Evolutionary conservation across 2,797 vertebrate species (phyloP).

Genomic region (Microctenopoma stevenorrisi): DNA sequence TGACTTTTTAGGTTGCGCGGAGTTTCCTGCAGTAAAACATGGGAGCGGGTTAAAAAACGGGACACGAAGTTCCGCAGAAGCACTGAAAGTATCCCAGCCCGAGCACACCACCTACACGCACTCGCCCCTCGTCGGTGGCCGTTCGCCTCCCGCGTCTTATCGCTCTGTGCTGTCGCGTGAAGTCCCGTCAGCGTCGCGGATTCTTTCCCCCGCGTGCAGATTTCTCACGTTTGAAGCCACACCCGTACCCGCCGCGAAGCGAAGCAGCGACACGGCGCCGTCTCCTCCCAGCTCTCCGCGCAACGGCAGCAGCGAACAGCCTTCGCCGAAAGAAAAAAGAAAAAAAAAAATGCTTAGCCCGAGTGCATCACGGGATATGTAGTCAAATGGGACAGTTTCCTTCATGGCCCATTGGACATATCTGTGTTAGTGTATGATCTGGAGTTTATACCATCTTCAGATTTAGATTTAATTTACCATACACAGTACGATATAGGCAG

Average conservation of each 20-base stretch:
- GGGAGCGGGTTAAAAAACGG: conserved; percentile 54
- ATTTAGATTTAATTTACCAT: no score
- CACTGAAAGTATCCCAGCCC: conserved; percentile 70
- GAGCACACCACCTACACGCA: conserved; percentile 28
- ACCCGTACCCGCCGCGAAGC: conserved; percentile 80
- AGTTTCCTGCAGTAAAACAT: conserved; percentile 37
- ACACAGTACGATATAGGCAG: no score
- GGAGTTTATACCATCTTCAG: background rate
- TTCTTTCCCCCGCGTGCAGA: conserved; percentile 70
- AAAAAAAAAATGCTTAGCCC: conserved; percentile 46
- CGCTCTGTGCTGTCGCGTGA: background rate
- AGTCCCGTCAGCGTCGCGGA: conserved; percentile 33
- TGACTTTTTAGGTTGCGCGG: conserved; percentile 23
- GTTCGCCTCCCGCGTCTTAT: background rate
- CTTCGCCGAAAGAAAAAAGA: background rate
- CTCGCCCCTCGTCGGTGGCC: background rate
- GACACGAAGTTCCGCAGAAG: conserved; percentile 61
- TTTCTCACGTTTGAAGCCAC: conserved; percentile 83
- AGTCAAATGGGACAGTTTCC: conserved; percentile 27
- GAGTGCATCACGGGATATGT: conserved; percentile 74
- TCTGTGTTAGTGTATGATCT: no score
- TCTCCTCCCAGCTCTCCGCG: conserved; percentile 51
- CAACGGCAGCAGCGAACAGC: conserved; percentile 39
- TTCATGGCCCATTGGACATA: background rate
- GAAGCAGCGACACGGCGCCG: conserved; percentile 61